A percentile compares a stretch with the other conserved stretches of the same genome.
These are phyloP conservation scores for Hypomesus transpacificus DNA, from an alignment of 2,113 vertebrate species.

Conservation along the genomic window DNA sequence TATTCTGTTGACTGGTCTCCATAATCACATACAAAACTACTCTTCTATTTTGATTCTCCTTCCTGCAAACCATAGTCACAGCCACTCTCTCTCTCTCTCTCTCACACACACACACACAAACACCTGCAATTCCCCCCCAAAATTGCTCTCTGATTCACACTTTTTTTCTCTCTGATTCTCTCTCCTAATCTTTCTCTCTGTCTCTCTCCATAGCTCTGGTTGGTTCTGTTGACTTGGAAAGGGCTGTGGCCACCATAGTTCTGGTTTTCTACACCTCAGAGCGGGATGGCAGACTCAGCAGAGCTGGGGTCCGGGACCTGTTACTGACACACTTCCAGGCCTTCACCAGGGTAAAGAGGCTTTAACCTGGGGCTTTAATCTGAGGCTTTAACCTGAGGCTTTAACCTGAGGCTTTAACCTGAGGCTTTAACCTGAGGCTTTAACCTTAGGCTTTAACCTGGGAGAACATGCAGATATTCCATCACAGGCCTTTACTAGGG, in stretches of 20 bases:
- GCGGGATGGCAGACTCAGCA: conserved; percentile 66
- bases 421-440: too few species aligned
- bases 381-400: too few species aligned
- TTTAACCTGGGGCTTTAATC: too few species aligned
- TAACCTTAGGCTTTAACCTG: neutral
- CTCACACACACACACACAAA: neutral
- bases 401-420: too few species aligned
- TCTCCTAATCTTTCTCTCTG: neutral
- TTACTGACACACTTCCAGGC: conserved; percentile 67
- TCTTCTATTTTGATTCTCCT: too few species aligned
- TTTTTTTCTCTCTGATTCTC: too few species aligned
- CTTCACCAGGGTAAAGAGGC: conserved; percentile 70
- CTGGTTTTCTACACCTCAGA: conserved; percentile 69
- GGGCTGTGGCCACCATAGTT: conserved; percentile 62
- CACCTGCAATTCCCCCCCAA: too few species aligned
- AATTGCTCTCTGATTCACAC: too few species aligned
- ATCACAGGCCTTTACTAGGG: neutral
- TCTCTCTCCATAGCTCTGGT: conserved; percentile 55
- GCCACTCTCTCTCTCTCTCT: conserved; percentile 2
- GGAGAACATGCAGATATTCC: too few species aligned
- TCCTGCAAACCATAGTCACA: neutral
- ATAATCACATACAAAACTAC: too few species aligned
- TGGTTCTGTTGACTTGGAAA: conserved; percentile 75
- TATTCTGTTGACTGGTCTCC: too few species aligned
- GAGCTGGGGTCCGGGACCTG: conserved; percentile 63